These are phyloP conservation scores for Heterodera schachtii DNA, from an alignment of 1,140 invertebrate genomes.

Conservation along the genomic window DNA sequence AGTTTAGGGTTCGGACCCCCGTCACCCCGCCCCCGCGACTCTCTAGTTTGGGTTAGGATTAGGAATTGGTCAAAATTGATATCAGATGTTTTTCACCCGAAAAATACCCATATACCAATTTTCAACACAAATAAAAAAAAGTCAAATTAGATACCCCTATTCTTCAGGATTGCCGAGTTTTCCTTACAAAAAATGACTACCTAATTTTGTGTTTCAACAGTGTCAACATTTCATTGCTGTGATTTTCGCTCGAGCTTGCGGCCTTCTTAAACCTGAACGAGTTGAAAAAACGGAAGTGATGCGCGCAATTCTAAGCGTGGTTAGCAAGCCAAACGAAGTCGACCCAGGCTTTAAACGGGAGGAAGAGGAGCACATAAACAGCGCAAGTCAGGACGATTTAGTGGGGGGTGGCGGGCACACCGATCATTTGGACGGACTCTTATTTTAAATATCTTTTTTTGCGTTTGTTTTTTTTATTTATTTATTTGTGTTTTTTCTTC, in stretches of 20 bases:
- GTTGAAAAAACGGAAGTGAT: constrained; percentile 12
- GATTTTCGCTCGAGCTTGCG: constrained; percentile 9
- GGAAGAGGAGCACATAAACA: neutral
- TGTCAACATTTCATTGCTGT: constrained; percentile 17
- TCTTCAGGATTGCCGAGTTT: neutral
- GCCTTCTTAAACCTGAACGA: constrained; percentile 18
- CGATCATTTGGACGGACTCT: neutral
- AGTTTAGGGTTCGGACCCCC: no score
- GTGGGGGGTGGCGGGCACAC: neutral
- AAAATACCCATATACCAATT: no score
- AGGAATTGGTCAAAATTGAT: no score
- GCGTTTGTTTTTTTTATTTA: no score
- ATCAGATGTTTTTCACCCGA: no score
- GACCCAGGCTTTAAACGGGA: constrained; percentile 13
- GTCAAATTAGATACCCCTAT: no score
- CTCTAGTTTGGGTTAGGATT: no score
- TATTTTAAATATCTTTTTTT: no score
- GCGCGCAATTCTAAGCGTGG: constrained; percentile 13
- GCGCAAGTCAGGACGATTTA: neutral
- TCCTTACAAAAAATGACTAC: neutral
- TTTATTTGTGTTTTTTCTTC: neutral
- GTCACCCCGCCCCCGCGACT: no score
- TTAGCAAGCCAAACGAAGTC: constrained; percentile 8
- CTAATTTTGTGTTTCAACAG: neutral
- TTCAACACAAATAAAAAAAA: no score